Evolutionary conservation across 1,140 invertebrate species (phyloP), one percentile per base, ranked within the genome.

Genomic region (Philotrypesis tridentata): DNA sequence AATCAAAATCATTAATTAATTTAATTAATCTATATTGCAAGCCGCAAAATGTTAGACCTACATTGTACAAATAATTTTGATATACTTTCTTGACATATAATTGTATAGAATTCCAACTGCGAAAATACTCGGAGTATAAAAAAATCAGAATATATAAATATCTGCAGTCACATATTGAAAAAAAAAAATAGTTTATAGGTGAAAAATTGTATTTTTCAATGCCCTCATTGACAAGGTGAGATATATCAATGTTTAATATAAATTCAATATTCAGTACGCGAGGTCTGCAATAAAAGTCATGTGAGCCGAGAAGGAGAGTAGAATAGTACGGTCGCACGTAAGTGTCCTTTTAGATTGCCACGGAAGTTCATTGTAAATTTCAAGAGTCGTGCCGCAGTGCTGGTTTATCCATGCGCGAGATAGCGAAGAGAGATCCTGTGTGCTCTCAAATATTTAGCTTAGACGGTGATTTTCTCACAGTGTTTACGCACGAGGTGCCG

Each of bases 321-420:
- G 77, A 86, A 83, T 73, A 83, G 80, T 75, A 79, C 84, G 85
- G 84, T 84, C 87, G 86, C 29, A 85, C 85, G 87, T 87, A 90
- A 90, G 90, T 89, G 90, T 91, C 89, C 89, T 89, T 90, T 87
- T 86, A 88, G 87, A 87, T 88, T 87, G 85, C 84, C 87, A 87
- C 89, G 90, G 89, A 91, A 90, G 89, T 87, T 89, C 89, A 90
- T 88, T 91, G 89, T 91, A 91, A 91, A 91, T 91, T 89, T 91
- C 86, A 82, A 83, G 82, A 88, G 89, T n/a, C 89, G 87, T 89
- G 84, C 71, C 31, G 61, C n/a, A 17, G 48, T 17, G 21, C 21
- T n/a, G 7, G 48, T 55, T n/a, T n/a, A 55, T 55, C 48, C 48
- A 55, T n/a, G 23, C 17, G 76, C 17, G 76, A 12, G 82, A 33